Base-by-base conservation (phyloP, 2,888 invertebrate genomes). In the Camptogramma bilineatum region DNA sequence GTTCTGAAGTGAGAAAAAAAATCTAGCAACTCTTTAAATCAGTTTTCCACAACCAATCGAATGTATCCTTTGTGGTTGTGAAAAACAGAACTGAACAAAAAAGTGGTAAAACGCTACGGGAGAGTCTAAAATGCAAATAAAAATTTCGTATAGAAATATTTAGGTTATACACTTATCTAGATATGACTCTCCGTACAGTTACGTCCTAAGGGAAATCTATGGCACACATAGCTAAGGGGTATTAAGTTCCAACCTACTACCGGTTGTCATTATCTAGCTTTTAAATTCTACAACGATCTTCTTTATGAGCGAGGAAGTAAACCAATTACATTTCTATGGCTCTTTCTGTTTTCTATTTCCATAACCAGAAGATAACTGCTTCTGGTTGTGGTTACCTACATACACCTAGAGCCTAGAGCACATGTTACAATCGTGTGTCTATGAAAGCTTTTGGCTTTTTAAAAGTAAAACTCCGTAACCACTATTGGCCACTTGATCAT, bases 201-300 rank as follows among this genome's bases (percentile, higher is more conserved):
- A 50, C 39, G n/a, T 31, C 47, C 31, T 31, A 16, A n/a, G 48
- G 56, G 52, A 59, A 59, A 59, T 47, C 52, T 34, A n/a, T 4
- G 59, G 39, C 59, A 52, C 58, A 58, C n/a, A 59, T 59, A 47
- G 19, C 59, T 59, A 34, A 46, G 52, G 44, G 52, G 21, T 56
- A 56, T 56, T 56, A 39, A 39, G 34, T 13, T 39, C 34, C 13
- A 39, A 50, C 34, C 48, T 16, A 18, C 54, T 17, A 18, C 34
- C 13, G 34, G 56, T 31, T 18, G 44, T 18, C 8, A 24, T 19
- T 52, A 31, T 28, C 48, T 34, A 47, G 19, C 19, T 18, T 48
- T 19, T 18, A 34, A 28, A 17, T 34, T 46, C 13, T 48, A 8
- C 21, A 21, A 16, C 24, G 5, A 13, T 19, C 21, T 19, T 19